A percentile compares a stretch with the other conserved stretches of the same genome.
phyloP scores from a whole-genome alignment of 2,113 vertebrate genomes.

The Bettongia penicillata region DNA sequence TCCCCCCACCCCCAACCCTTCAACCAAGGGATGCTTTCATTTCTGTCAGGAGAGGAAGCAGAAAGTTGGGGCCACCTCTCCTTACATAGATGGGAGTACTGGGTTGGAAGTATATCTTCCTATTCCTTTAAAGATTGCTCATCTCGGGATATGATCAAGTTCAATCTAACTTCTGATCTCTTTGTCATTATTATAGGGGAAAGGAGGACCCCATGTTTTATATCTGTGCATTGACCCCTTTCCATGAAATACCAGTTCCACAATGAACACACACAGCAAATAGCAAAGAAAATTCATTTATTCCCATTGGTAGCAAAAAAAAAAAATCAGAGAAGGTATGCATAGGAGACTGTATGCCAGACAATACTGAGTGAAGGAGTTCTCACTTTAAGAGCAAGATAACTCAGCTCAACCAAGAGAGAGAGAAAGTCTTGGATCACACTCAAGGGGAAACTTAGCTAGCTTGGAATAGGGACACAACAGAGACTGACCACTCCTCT shows the following conservation, averaged over 20 bases:
- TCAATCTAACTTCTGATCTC: background rate
- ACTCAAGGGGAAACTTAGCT: background rate
- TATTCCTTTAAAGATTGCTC: background rate
- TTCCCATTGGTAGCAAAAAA: background rate
- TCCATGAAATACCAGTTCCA: background rate
- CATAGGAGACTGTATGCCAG: background rate
- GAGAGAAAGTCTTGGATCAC: background rate
- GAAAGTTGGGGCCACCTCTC: background rate
- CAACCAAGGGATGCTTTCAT: background rate
- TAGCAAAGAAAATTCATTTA: background rate
- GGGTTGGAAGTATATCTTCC: background rate
- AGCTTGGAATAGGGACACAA: background rate
- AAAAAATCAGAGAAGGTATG: background rate
- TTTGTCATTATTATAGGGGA: background rate
- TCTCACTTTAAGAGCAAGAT: background rate
- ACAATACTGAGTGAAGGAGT: background rate
- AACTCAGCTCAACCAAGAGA: background rate
- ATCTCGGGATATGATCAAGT: background rate
- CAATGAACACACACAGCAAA: background rate
- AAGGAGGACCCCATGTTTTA: background rate
- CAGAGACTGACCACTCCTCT: background rate
- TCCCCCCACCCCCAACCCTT: no score
- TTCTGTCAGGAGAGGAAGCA: background rate
- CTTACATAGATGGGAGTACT: background rate
- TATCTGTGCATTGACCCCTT: background rate